These are phyloP conservation scores for Zosterops borbonicus DNA, from an alignment of 2,113 vertebrate genomes.

Conservation along the genomic window DNA sequence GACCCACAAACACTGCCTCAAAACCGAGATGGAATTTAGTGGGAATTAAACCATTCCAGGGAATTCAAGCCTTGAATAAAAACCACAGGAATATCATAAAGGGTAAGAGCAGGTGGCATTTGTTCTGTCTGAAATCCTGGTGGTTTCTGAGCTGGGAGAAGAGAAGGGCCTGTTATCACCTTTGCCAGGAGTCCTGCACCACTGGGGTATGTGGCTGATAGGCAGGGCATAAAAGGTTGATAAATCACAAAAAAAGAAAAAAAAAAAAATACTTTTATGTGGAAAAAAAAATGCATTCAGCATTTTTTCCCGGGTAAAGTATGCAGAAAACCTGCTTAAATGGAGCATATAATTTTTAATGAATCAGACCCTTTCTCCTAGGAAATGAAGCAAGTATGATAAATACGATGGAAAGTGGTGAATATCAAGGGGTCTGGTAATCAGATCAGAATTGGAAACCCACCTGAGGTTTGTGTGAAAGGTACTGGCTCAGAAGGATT, in stretches of 20 bases:
- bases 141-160: background rate
- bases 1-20: background rate
- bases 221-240: slow-evolving; percentile 47
- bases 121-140: background rate
- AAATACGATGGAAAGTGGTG: slow-evolving; percentile 64
- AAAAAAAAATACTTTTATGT: slow-evolving; percentile 52
- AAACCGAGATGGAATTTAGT: background rate
- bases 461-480: slow-evolving; percentile 56
- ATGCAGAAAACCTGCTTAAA: slow-evolving; percentile 79
- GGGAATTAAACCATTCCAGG: background rate
- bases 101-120: background rate
- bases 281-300: slow-evolving; percentile 55
- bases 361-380: slow-evolving; percentile 75
- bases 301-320: slow-evolving; percentile 74
- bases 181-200: background rate
- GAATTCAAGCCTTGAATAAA: background rate
- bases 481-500: slow-evolving; percentile 28
- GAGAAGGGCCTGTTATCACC: background rate
- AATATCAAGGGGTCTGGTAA: slow-evolving; percentile 55
- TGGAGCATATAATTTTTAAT: slow-evolving; percentile 81
- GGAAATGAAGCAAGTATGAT: slow-evolving; percentile 78
- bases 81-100: background rate
- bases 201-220: background rate
- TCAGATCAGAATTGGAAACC: slow-evolving; percentile 47
- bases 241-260: slow-evolving; percentile 57